Conservation (phyloP, 2,113 vertebrate species). For the Onychostoma macrolepis region DNA sequence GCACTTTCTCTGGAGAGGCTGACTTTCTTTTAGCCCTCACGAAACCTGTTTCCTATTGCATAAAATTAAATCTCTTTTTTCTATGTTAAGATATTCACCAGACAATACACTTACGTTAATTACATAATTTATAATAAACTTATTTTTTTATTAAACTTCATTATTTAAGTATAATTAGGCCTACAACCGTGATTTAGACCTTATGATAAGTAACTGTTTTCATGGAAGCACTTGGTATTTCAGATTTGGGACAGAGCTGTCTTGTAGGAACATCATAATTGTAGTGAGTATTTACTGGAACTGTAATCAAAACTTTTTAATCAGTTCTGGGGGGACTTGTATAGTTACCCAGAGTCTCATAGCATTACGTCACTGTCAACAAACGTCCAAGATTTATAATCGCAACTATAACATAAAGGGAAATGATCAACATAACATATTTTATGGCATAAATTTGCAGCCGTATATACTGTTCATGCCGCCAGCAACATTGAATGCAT, state of each 20-base stretch:
- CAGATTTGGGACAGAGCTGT: neutral
- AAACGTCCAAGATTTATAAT: neutral
- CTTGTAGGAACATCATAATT: neutral
- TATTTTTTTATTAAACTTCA: too few species aligned
- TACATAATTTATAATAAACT: neutral
- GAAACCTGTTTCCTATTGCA: neutral
- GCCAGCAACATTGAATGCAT: neutral
- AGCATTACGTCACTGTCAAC: neutral
- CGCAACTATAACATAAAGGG: too few species aligned
- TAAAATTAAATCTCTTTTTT: neutral
- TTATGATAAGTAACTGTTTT: neutral
- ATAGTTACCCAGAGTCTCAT: neutral
- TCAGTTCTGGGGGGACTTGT: neutral
- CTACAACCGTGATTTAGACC: neutral
- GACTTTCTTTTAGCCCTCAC: neutral
- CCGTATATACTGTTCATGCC: neutral
- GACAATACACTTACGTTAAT: neutral
- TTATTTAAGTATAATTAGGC: neutral
- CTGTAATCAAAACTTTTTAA: neutral
- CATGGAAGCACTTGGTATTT: neutral
- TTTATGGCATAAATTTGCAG: neutral
- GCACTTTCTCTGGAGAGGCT: neutral
- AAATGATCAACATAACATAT: neutral
- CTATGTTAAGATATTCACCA: neutral
- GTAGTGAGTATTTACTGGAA: neutral